Evolutionary conservation across 2,888 invertebrate species (phyloP), one percentile per base, ranked within the genome.

Genomic region (Serrognathus titanus): DNA sequence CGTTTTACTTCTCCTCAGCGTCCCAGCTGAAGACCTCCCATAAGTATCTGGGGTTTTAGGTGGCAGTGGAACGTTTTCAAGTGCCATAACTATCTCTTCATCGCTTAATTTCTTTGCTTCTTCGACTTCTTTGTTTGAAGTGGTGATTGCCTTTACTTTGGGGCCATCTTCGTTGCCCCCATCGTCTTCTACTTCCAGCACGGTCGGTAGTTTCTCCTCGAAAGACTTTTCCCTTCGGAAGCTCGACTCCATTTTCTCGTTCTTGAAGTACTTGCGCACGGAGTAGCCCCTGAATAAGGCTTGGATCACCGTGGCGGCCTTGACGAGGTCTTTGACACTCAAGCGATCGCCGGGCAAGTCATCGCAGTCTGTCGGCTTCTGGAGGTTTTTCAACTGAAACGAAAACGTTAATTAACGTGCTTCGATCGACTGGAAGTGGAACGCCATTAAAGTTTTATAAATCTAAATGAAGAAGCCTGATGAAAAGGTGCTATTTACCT

Each of bases 231-330:
- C 50, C 37, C 50, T 55, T 12, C 20, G 41, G 47, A 11, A 16
- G 2, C 43, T 35, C 13, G 43, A 12, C 45, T 40, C 31, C 31
- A 31, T 46, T 35, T 36, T 35, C 35, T 24, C 41, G 24, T 39
- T 41, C 16, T 24, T 39, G 16, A 35, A 39, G 35, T 36, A 38
- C 57, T 69, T 69, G 51, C 86, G 78, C 11, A 82, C 81, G 60
- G 86, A 75, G 69, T 82, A 86, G 1, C 87, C 86, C 60, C 86
- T 79, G 3, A 86, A 81, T 12, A 84, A 82, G 4, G 86, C 85
- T 75, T 87, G 87, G 63, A 87, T 86, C 66, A 82, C 82, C 2
- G 83, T 85, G 37, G 86, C 86, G 12, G 83, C 83, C 69, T 82
- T 82, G 20, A 62, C 51, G 16, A 63, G 63, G 54, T 67, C 62